These are phyloP conservation scores for Chloroclystis v-ata DNA, from an alignment of 2,888 invertebrate genomes.

Conservation along the genomic window DNA sequence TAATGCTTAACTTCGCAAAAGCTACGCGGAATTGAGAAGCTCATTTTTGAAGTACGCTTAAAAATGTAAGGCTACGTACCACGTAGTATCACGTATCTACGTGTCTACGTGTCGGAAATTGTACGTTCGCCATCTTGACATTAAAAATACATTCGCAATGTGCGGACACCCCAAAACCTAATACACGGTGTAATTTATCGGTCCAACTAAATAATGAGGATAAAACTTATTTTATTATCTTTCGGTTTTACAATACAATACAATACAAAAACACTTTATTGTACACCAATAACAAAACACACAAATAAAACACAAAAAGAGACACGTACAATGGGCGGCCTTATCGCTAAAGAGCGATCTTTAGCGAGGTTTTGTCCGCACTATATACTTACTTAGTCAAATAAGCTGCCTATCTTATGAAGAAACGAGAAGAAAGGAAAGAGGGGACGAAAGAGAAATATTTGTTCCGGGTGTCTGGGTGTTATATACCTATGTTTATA, in stretches of 20 bases:
- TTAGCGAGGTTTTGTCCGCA: no score
- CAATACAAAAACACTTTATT: no score
- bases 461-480: no score
- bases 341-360: no score
- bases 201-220: background rate
- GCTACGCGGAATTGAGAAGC: background rate
- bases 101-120: slow-evolving; percentile 2
- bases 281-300: no score
- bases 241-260: no score
- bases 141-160: slow-evolving; percentile 13
- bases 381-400: no score
- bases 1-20: background rate
- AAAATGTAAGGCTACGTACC: slow-evolving; percentile 8
- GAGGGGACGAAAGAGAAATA: no score
- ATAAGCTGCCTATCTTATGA: background rate
- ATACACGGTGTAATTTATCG: background rate
- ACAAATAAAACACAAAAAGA: no score
- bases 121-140: slow-evolving; percentile 7
- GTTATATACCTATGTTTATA: no score
- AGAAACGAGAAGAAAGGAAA: background rate
- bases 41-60: slow-evolving; percentile 1
- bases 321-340: no score
- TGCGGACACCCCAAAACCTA: slow-evolving; percentile 5
- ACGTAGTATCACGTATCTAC: background rate
- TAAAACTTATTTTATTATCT: no score